Conservation (phyloP, 2,888 invertebrate genomes). For the Siphonodentalium dalli region DNA sequence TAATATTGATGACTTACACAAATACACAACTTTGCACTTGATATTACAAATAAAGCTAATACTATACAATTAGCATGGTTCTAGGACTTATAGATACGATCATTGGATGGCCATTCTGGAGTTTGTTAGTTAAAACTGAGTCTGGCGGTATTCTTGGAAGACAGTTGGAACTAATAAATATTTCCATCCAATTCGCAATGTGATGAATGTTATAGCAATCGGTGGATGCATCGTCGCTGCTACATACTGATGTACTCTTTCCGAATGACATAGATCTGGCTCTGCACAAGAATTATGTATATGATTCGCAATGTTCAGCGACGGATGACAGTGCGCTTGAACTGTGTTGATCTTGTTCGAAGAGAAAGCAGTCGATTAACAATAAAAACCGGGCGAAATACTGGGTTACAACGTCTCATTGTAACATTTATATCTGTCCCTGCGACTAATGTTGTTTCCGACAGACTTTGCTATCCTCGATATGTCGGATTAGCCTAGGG, state of each 20-base stretch:
- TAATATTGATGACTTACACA: conserved; percentile 6
- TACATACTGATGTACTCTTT: conserved; percentile 11
- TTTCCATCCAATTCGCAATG: not conserved
- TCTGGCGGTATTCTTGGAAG: conserved; percentile 2
- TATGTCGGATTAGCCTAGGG: conserved; percentile 7
- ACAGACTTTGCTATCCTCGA: conserved; percentile 16
- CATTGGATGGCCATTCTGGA: conserved; percentile 17
- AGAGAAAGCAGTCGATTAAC: conserved; percentile 21
- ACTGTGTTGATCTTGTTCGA: conserved; percentile 21
- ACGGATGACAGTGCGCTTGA: conserved; percentile 11
- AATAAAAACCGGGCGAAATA: conserved; percentile 19
- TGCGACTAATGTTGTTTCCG: conserved; percentile 9
- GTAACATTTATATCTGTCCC: not conserved
- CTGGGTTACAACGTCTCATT: not conserved
- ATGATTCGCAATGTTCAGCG: conserved; percentile 4
- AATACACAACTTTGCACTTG: conserved; percentile 8
- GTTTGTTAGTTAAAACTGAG: conserved; percentile 7
- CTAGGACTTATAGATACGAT: conserved; percentile 16
- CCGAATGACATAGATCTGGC: not conserved
- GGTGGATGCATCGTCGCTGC: not conserved
- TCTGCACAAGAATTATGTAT: conserved; percentile 10
- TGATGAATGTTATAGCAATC: not conserved
- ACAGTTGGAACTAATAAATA: conserved; percentile 4
- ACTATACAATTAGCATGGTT: conserved; percentile 2
- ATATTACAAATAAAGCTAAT: conserved; percentile 1